These are phyloP conservation scores for Lochmaea capreae DNA, from an alignment of 2,888 invertebrate species.

Conservation along the genomic window DNA sequence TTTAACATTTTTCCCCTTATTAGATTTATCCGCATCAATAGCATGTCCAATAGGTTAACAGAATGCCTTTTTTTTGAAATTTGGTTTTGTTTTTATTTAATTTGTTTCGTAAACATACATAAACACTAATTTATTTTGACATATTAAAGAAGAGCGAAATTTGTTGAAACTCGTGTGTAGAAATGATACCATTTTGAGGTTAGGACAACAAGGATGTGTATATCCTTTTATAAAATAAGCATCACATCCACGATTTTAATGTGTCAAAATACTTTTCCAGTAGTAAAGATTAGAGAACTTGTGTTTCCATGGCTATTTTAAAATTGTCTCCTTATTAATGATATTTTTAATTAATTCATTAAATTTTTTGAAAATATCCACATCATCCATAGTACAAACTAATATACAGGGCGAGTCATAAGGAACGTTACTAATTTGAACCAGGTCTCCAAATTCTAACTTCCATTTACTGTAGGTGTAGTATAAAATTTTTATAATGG, in stretches of 20 bases:
- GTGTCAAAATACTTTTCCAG: slow-evolving; percentile 1
- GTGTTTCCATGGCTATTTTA: slow-evolving; percentile 1
- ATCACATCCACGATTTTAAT: neutral
- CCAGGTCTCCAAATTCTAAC: too few species aligned
- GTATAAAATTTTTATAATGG: too few species aligned
- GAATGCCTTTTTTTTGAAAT: neutral
- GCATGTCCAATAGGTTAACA: neutral
- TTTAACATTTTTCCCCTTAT: neutral
- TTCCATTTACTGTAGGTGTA: too few species aligned
- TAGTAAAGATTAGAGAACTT: neutral
- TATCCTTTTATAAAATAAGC: too few species aligned
- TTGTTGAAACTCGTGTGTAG: too few species aligned
- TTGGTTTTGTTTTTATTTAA: neutral
- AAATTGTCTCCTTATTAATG: neutral
- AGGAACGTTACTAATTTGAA: too few species aligned
- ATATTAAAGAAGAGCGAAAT: neutral
- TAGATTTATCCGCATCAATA: slow-evolving; percentile 1
- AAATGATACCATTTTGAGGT: too few species aligned
- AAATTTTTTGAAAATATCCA: too few species aligned
- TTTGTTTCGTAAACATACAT: neutral
- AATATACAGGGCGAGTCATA: too few species aligned
- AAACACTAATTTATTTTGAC: neutral
- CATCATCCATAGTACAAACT: too few species aligned
- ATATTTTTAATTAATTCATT: neutral
- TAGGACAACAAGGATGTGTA: too few species aligned